Evolutionary conservation across 2,113 vertebrate species (phyloP).

Genomic region (Colistium nudipinnis): DNA sequence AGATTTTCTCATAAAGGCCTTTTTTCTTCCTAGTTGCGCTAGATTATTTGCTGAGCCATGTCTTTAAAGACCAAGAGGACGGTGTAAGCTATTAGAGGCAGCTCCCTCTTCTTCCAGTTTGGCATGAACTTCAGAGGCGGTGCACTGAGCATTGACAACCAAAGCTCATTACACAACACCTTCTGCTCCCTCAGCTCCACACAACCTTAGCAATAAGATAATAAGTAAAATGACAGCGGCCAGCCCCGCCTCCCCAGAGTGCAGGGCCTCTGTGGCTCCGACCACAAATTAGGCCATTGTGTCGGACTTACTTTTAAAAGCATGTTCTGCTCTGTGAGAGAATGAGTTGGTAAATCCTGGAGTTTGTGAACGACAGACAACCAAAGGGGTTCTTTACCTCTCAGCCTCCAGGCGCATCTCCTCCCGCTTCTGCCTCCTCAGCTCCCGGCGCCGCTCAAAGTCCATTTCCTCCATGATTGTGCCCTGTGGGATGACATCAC

Average conservation of each 20-base stretch:
- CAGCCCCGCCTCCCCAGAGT: slow-evolving; percentile 11
- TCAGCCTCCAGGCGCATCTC: slow-evolving; percentile 97
- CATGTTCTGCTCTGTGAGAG: slow-evolving; percentile 14
- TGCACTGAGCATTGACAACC: slow-evolving; percentile 26
- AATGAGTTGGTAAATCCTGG: slow-evolving; percentile 11
- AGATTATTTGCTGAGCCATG: slow-evolving; percentile 62
- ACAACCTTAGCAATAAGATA: slow-evolving; percentile 15
- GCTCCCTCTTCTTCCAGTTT: slow-evolving; percentile 44
- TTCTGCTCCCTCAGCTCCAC: slow-evolving; percentile 32
- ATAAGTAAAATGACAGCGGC: slow-evolving; percentile 8
- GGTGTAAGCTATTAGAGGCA: slow-evolving; percentile 51
- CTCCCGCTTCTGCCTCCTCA: slow-evolving; percentile 97
- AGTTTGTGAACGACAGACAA: not conserved
- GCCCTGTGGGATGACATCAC: slow-evolving; percentile 65
- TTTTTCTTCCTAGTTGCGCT: slow-evolving; percentile 26
- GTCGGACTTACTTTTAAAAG: not conserved
- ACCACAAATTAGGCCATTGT: slow-evolving; percentile 10
- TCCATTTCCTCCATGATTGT: slow-evolving; percentile 91
- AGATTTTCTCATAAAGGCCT: slow-evolving; percentile 64
- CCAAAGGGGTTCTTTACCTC: slow-evolving; percentile 83
- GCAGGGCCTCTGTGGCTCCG: not conserved
- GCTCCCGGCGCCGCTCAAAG: slow-evolving; percentile 96
- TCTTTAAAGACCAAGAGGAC: slow-evolving; percentile 54
- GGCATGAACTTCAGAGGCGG: slow-evolving; percentile 56
- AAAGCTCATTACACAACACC: slow-evolving; percentile 29